phyloP scores from a whole-genome alignment of 1,140 invertebrate genomes.

The Scaptomyza hsui region DNA sequence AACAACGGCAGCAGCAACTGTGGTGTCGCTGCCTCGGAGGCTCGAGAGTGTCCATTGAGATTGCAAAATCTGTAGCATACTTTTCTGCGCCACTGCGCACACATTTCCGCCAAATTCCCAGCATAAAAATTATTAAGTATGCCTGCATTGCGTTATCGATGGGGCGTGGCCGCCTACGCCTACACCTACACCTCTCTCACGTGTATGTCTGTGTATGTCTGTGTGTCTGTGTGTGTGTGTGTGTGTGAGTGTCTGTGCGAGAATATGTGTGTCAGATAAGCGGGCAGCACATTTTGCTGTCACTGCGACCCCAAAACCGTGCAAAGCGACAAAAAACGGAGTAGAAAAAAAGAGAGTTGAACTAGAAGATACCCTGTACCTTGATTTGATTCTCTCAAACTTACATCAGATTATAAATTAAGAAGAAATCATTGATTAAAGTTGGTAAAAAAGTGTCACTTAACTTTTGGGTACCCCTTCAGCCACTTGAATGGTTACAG shows the following conservation, averaged over 20 bases:
- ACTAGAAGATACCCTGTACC: slow-evolving; percentile 7
- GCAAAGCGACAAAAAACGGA: slow-evolving; percentile 24
- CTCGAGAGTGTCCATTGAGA: background rate
- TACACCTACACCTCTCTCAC: slow-evolving; percentile 4
- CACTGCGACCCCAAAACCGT: slow-evolving; percentile 32
- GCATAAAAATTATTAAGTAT: slow-evolving; percentile 68
- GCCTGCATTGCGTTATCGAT: slow-evolving; percentile 54
- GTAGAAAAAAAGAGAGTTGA: slow-evolving; percentile 17
- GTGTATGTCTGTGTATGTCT: background rate
- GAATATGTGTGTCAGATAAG: slow-evolving; percentile 65
- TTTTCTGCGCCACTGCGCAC: slow-evolving; percentile 43
- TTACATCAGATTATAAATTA: too few relatives aligned
- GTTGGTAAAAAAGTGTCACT: too few relatives aligned
- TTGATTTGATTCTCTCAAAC: background rate
- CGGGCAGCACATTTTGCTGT: slow-evolving; percentile 64
- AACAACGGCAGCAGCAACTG: background rate
- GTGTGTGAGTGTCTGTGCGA: slow-evolving; percentile 35
- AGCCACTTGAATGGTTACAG: background rate
- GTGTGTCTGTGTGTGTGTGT: slow-evolving; percentile 18
- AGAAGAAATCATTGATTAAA: too few relatives aligned
- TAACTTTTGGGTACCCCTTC: background rate
- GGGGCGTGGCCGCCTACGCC: slow-evolving; percentile 30
- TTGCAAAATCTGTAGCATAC: slow-evolving; percentile 40
- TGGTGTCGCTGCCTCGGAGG: background rate
- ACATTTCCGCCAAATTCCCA: slow-evolving; percentile 33